phyloP scores from a whole-genome alignment of 2,888 invertebrate genomes.

The Oscheius sp. region DNA sequence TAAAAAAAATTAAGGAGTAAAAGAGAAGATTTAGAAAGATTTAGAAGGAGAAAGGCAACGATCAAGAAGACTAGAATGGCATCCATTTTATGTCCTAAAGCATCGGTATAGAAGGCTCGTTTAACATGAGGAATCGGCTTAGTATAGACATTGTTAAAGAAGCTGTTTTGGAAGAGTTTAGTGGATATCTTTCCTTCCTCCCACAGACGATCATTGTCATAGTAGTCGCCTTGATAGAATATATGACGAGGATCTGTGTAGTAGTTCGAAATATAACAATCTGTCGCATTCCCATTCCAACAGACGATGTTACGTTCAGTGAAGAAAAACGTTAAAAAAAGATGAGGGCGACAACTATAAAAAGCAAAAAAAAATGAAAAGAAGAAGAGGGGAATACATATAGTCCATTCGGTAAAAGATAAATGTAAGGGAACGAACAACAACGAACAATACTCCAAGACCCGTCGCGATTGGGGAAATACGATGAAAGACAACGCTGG shows the following conservation, averaged over 20 bases:
- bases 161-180: not conserved
- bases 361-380: not conserved
- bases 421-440: not conserved
- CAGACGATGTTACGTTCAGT: conserved; percentile 1
- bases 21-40: not conserved
- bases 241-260: not conserved
- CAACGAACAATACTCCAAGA: not conserved
- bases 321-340: not conserved
- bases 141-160: not conserved
- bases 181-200: not conserved
- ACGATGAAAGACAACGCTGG: not conserved
- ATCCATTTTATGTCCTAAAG: not conserved
- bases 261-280: conserved; percentile 4
- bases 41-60: not conserved
- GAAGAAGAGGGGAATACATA: not conserved
- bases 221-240: conserved; percentile 24
- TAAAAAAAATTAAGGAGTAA: not conserved
- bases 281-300: not conserved
- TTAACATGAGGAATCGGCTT: not conserved
- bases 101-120: not conserved
- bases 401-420: conserved; percentile 7
- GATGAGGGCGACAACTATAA: not conserved
- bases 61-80: not conserved
- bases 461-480: conserved; percentile 6
- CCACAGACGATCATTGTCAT: not conserved